These are phyloP conservation scores for Brachionus paranguensis DNA, from an alignment of 1,140 invertebrate species.

Conservation along the genomic window DNA sequence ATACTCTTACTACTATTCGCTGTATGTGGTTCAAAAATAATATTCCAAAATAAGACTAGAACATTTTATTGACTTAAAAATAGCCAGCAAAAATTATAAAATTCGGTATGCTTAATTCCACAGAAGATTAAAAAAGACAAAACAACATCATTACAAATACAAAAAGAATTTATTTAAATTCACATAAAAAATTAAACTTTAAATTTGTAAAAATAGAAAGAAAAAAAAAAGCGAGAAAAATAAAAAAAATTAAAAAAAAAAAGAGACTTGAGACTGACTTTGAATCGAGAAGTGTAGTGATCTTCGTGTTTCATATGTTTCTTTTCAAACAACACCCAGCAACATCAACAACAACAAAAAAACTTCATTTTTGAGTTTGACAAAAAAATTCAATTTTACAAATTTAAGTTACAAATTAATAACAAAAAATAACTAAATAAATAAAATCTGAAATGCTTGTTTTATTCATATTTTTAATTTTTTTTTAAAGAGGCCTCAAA, in stretches of 20 bases:
- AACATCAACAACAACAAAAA: neutral
- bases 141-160: neutral
- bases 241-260: neutral
- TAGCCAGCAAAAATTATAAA: neutral
- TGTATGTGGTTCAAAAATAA: neutral
- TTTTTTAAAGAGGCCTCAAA: neutral
- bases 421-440: neutral
- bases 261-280: neutral
- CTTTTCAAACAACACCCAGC: neutral
- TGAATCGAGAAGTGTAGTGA: neutral
- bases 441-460: conserved; percentile 33
- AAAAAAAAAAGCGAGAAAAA: neutral
- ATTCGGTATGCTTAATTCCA: neutral
- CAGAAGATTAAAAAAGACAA: neutral
- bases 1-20: no score
- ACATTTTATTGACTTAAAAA: neutral
- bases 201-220: neutral
- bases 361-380: neutral
- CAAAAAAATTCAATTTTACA: conserved; percentile 6
- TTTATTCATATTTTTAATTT: neutral
- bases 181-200: conserved; percentile 36
- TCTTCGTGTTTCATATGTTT: neutral
- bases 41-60: neutral
- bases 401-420: neutral
- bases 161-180: conserved; percentile 7